phyloP scores from a whole-genome alignment of 2,797 vertebrate species.

The Yasuhikotakia modesta region DNA sequence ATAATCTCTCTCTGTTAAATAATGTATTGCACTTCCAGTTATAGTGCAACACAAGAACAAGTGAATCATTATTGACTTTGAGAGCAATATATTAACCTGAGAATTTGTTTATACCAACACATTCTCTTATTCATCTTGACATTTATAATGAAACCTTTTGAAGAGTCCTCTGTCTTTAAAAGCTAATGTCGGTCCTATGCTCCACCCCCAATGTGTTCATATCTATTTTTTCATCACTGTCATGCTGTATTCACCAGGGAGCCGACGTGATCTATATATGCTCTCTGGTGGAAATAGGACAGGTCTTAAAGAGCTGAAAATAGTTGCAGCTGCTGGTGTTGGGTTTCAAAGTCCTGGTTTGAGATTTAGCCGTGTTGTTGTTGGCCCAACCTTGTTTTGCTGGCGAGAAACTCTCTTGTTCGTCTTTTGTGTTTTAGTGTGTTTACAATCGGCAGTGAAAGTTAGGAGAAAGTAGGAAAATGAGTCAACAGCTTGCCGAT shows the following conservation, averaged over 20 bases:
- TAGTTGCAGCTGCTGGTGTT: conserved; percentile 58
- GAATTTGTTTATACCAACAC: background rate
- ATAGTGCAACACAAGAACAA: background rate
- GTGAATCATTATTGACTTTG: background rate
- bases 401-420: conserved; percentile 11
- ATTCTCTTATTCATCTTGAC: background rate
- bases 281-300: conserved; percentile 49
- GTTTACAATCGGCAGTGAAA: conserved; percentile 27
- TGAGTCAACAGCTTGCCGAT: conserved; percentile 17
- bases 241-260: conserved; percentile 33
- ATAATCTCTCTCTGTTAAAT: background rate
- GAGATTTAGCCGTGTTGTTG: conserved; percentile 36
- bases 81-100: background rate
- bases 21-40: background rate
- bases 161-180: background rate
- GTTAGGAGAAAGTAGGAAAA: conserved; percentile 24
- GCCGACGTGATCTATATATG: conserved; percentile 46
- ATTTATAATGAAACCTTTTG: conserved; percentile 8
- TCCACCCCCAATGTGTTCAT: conserved; percentile 42
- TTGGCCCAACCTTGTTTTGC: conserved; percentile 23
- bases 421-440: conserved; percentile 12
- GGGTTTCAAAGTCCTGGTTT: conserved; percentile 54
- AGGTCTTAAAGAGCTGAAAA: conserved; percentile 51
- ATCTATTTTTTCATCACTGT: conserved; percentile 32
- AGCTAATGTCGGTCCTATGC: background rate